Base-by-base conservation (phyloP, 2,113 vertebrate species). In the Silurus meridionalis region DNA sequence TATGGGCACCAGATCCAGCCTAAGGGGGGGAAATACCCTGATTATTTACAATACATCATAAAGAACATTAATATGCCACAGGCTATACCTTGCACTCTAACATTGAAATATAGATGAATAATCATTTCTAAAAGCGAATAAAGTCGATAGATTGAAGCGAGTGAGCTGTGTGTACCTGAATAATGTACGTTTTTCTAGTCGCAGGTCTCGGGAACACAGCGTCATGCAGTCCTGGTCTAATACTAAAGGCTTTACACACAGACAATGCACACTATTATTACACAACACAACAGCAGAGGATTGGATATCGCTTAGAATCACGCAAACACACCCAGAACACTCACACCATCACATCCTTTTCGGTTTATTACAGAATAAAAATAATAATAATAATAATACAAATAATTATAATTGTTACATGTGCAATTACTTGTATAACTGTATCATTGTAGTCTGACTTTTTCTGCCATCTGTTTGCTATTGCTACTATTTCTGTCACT, bases 201-300 rank as follows among this genome's bases (percentile, higher is more conserved):
- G 94, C 75, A 99, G 95, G 89, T 98, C 96, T 83, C 97, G 94
- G n/a, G 97, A 97, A 77, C 96, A 97, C 91, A 99, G 86, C 69
- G 98, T 97, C 89, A 97, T 96, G 89, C 97, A 98, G 95, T 99
- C 98, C 91, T 99, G 98, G 83, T 99, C 96, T 92, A 99, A 92
- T 74, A 99, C 97, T 89, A 99, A 96, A 72, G 98, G 98, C 98
- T 99, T 85, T 69, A 88, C 61, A 85, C 64, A 87, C 75, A 85
- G 53, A 89, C 78, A 89, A 86, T 71, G 63, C 72, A 80, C 37
- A 4, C 78, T 77, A 61, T 88, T 85, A 79, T 83, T 79, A 82
- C 82, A 50, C 23, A 37, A 9, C 60, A 82, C 83, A 86, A 37
- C 84, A 82, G 8, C 61, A 37, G 81, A 69, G 80, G 77, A 83